Evolutionary conservation across 2,797 vertebrate genomes (phyloP), one percentile per base, ranked within the genome.

Genomic region (Menidia menidia): DNA sequence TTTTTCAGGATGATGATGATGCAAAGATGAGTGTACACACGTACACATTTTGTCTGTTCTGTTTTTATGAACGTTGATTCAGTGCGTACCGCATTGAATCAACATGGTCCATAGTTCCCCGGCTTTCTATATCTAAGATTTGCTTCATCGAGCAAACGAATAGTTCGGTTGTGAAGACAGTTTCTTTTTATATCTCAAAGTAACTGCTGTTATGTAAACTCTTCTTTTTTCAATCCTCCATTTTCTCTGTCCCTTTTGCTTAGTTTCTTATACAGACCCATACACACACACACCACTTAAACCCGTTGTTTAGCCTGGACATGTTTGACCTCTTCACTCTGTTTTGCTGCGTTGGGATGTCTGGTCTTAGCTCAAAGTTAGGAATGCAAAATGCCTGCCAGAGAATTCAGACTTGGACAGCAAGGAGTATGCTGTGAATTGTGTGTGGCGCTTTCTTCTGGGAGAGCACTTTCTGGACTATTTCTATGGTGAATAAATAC

Each of bases 361-460:
- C 87, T 92, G 83, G 75, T 81, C 82, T 82, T 84, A 68, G 85
- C 70, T 73, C 76, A 61, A 81, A 84, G 82, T 64, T 71, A 88
- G 74, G 89, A 91, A 90, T 87, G 89, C 68, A 70, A 56, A 77
- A 76, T 60, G 75, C 65, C 35, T 87, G 86, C 84, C 90, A 89
- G 82, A 80, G 71, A 82, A 81, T 78, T 63, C 75, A 75, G 81
- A 80, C 79, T 68, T 74, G 60, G 81, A 77, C 60, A 74, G 66
- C 64, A 72, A 70, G 51, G 67, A 81, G 80, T 42, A 59, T 78
- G 62, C 75, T 58, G 75, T 73, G 57, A 47, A 25, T 66, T 64
- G 59, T 59, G 39, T 77, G 77, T 72, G 54, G 43, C 7, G 7
- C 7, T 39, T 39, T 45, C 61, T 52, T 84, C 78, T 77, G 65